phyloP scores from a whole-genome alignment of 2,113 vertebrate species.

The Catagonus wagneri region DNA sequence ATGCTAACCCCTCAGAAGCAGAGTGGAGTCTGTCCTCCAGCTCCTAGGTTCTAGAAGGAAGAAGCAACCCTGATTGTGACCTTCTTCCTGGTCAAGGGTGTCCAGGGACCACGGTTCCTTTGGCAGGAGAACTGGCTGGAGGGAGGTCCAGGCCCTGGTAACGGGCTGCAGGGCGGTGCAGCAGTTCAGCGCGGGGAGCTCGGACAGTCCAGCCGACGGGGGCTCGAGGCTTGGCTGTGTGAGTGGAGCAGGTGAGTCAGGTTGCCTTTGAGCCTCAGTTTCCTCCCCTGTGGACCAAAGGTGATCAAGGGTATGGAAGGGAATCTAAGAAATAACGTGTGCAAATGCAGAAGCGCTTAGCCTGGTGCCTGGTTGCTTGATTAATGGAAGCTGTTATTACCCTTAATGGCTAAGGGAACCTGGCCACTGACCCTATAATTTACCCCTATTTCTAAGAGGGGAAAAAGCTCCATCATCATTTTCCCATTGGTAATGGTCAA shows the following conservation, averaged over 20 bases:
- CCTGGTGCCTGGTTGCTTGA: constrained; percentile 41
- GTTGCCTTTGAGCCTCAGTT: background rate
- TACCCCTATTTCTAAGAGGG: background rate
- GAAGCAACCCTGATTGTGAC: background rate
- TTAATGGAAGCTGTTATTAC: constrained; percentile 57
- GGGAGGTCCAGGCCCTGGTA: rapidly evolving
- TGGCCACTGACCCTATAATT: background rate
- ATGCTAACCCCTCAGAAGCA: background rate
- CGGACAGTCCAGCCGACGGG: background rate
- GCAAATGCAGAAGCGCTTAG: background rate
- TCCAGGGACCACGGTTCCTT: background rate
- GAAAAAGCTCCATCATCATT: background rate
- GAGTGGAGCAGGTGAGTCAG: background rate
- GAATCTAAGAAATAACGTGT: constrained; percentile 35
- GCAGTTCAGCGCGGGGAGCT: too few relatives aligned
- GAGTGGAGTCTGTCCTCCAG: background rate
- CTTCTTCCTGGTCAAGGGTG: background rate
- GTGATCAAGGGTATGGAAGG: background rate
- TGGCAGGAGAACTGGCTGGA: rapidly evolving
- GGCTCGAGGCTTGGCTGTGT: background rate
- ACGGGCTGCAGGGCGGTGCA: rapidly evolving
- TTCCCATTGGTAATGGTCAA: background rate
- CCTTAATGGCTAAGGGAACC: constrained; percentile 40
- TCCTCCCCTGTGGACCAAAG: background rate
- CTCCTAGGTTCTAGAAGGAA: background rate